A percentile compares a stretch with the other conserved stretches of the same genome.
Conservation (phyloP, 2,888 invertebrate species). For the Graphium colonna region DNA sequence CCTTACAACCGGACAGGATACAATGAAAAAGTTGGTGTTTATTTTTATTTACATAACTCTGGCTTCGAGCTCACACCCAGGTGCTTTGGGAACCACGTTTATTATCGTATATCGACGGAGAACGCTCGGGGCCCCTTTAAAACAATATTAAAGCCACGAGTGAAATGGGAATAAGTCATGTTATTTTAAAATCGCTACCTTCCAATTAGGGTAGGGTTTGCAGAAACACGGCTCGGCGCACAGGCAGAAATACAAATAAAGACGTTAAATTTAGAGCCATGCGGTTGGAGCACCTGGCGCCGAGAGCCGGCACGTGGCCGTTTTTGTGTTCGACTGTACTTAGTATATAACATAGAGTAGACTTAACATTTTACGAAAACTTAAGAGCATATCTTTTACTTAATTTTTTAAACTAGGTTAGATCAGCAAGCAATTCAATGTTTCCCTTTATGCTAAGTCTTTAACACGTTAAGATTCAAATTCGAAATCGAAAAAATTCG, state of each 20-base stretch:
- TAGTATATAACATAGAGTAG: slow-evolving; percentile 42
- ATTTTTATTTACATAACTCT: background rate
- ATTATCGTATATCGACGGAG: slow-evolving; percentile 24
- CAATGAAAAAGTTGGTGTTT: background rate
- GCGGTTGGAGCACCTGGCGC: slow-evolving; percentile 74
- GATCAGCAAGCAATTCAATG: too few species aligned
- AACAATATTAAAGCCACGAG: slow-evolving; percentile 30
- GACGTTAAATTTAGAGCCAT: slow-evolving; percentile 76
- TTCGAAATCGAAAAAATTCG: too few species aligned
- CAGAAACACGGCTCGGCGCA: slow-evolving; percentile 49
- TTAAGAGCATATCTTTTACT: too few species aligned
- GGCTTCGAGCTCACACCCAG: slow-evolving; percentile 4
- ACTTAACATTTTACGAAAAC: slow-evolving; percentile 26
- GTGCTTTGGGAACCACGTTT: slow-evolving; percentile 31
- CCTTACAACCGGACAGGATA: background rate
- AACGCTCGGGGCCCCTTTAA: slow-evolving; percentile 29
- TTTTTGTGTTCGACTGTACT: slow-evolving; percentile 59
- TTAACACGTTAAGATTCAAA: too few species aligned
- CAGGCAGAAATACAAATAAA: slow-evolving; percentile 74
- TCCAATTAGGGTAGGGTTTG: slow-evolving; percentile 52
- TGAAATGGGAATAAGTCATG: slow-evolving; percentile 45
- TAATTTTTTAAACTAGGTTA: too few species aligned
- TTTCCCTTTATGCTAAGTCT: too few species aligned
- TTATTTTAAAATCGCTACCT: slow-evolving; percentile 58
- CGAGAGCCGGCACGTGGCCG: slow-evolving; percentile 48